Evolutionary conservation across 1,140 invertebrate genomes (phyloP), one percentile per base, ranked within the genome.

Genomic region (Gryllus bimaculatus): DNA sequence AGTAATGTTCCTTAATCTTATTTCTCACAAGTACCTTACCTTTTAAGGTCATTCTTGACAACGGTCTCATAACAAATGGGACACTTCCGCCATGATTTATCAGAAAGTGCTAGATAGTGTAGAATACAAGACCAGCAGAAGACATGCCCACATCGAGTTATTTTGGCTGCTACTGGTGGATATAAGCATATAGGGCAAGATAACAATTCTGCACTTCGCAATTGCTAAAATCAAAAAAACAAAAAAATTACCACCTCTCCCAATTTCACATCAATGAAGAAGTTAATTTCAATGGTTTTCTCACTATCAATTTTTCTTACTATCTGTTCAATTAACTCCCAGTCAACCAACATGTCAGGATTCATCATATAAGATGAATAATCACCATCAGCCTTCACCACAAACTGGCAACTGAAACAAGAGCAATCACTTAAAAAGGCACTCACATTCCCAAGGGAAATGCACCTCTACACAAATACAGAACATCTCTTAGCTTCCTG

Each of bases 91-190:
- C 90, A 89, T 76, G 89, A 84, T 86, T 94, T 93, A 82, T 97
- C 94, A 74, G 92, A 92, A 5, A 96, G 86, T 20, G 94, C 90
- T 79, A 97, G 87, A 86, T 98, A 98, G 85, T 98, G 97, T 26
- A 99, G 88, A 82, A 98, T 91, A 84, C 97, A 99, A 0, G 95
- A 89, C 95, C 95, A 99, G 85, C 97, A 99, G 84, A 95, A 98
- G 79, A 97, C 92, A 85, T 99, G 97, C 39, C 97, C 97, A 87
- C 97, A 99, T 49, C 92, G 90, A 0, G 96, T 97, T 83, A 98
- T 95, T 87, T 97, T 95, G 7, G 92, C 96, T 81, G 95, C 93
- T 78, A 91, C 87, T 47, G 96, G 95, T 75, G 89, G 86, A 84
- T 92, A 92, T 74, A 98, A 87, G 87, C 97, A 98, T 83, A 98